These are phyloP conservation scores for Hemibagrus wyckioides DNA, from an alignment of 2,113 vertebrate species.

Conservation along the genomic window DNA sequence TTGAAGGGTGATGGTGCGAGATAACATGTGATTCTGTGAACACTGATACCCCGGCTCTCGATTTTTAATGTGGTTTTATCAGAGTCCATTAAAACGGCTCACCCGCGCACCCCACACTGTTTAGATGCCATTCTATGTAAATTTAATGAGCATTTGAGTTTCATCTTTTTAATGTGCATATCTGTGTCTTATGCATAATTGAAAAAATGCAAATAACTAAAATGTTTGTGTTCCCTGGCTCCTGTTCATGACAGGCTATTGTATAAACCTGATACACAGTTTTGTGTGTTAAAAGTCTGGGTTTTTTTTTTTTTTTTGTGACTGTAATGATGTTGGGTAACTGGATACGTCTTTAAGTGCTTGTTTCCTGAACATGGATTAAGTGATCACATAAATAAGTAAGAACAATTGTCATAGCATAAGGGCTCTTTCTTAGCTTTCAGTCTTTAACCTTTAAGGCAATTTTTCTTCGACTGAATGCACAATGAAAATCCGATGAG, in stretches of 20 bases:
- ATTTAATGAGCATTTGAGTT: slow-evolving; percentile 68
- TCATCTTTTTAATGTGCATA: slow-evolving; percentile 69
- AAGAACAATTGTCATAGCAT: neutral
- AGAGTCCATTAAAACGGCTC: slow-evolving; percentile 65
- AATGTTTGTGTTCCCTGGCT: slow-evolving; percentile 59
- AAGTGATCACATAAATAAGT: neutral
- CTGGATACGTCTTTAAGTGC: neutral
- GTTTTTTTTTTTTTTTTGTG: neutral
- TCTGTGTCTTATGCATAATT: slow-evolving; percentile 76
- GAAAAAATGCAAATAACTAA: slow-evolving; percentile 71
- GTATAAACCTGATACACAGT: slow-evolving; percentile 25
- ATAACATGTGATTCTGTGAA: slow-evolving; percentile 65
- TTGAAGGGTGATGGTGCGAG: slow-evolving; percentile 81
- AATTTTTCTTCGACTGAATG: neutral
- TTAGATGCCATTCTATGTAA: slow-evolving; percentile 73
- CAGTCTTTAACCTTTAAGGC: neutral
- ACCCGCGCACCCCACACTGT: slow-evolving; percentile 50
- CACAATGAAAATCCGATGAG: neutral
- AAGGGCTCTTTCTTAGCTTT: neutral
- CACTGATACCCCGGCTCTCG: slow-evolving; percentile 52
- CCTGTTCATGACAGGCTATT: slow-evolving; percentile 31
- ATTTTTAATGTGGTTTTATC: slow-evolving; percentile 68
- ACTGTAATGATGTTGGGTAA: neutral
- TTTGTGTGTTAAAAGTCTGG: slow-evolving; percentile 17
- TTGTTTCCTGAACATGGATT: slow-evolving; percentile 1